Evolutionary conservation across 2,797 vertebrate genomes (phyloP).

Genomic region (Pseudochirops cupreus): DNA sequence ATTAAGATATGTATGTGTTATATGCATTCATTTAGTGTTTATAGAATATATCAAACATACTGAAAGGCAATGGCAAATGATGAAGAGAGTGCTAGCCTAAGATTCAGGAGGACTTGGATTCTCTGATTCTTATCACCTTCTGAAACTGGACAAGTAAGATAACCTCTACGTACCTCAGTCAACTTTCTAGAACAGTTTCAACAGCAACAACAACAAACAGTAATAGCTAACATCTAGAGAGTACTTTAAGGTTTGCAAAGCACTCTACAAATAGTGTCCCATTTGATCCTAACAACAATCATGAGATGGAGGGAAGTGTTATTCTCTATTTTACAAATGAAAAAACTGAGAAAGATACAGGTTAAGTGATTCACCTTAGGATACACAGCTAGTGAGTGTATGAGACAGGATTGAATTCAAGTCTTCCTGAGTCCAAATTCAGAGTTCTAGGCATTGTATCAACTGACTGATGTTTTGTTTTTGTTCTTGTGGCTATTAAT

Average conservation of each 20-base stretch:
- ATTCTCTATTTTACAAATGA: not conserved
- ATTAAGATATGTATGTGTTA: not conserved
- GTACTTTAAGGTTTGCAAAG: not conserved
- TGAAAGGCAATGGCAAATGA: not conserved
- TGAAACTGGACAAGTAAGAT: not conserved
- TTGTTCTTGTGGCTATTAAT: not conserved
- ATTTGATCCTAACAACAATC: not conserved
- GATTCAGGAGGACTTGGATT: not conserved
- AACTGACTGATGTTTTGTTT: not conserved
- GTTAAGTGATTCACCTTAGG: not conserved
- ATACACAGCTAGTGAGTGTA: not conserved
- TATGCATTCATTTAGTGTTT: not conserved
- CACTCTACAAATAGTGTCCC: not conserved
- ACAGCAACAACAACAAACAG: not conserved
- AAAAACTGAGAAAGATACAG: not conserved
- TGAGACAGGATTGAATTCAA: not conserved
- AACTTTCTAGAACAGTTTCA: not conserved
- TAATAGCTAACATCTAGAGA: not conserved
- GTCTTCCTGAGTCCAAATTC: not conserved
- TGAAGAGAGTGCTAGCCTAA: not conserved
- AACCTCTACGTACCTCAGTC: not conserved
- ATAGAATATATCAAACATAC: not conserved
- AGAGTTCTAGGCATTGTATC: not conserved
- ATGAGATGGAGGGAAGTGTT: not conserved
- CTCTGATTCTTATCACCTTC: not conserved